Base-by-base conservation (phyloP, 2,797 vertebrate species). In the Molossus molossus region DNA sequence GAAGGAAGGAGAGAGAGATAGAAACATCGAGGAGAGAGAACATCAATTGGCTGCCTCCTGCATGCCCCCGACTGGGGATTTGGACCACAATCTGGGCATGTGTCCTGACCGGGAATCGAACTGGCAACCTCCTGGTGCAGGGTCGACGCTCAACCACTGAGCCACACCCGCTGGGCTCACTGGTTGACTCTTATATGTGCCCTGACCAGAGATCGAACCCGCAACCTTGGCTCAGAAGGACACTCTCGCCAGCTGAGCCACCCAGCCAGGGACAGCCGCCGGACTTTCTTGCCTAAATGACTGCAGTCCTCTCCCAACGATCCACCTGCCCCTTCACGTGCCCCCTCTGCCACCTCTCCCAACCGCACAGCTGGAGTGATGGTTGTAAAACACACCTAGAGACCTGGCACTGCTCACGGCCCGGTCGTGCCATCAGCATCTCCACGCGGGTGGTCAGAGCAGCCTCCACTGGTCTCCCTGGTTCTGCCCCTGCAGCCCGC, bases 361-460 rank as follows among this genome's bases (percentile, higher is more conserved):
- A 65, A 80, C 4, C 6, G 72, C 25, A 20, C 33, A 76, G 53
- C 37, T 1, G 57, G 29, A 29, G n/a, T 7, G 57, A 25, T 20
- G 9, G 85, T 48, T 48, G 23, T 9, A n/a, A 62, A 9, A 15
- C 40, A 37, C 4, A 14, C 18, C 2, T 7, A 2, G 72, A 73
- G 33, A 83, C 25, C 37, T 33, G 18, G 6, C 15, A 17, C 25
- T 18, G 80, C 40, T 33, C 17, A 17, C 8, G 29, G 27, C 7
- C 6, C 0, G 15, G 23, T 20, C 11, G 13, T 9, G 3, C 27
- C 18, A 11, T 27, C 23, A 6, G 18, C 9, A 1, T 10, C 17
- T 40, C 57, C 70, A 65, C 3, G 1, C 55, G 27, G 18, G 17
- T 17, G 7, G 20, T 20, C 6, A 45, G 21, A 18, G 2, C 4